Percentiles rank a stretch among this genome's conserved stretches.
phyloP scores from a whole-genome alignment of 2,797 vertebrate genomes.

The Gallirallus australis region DNA sequence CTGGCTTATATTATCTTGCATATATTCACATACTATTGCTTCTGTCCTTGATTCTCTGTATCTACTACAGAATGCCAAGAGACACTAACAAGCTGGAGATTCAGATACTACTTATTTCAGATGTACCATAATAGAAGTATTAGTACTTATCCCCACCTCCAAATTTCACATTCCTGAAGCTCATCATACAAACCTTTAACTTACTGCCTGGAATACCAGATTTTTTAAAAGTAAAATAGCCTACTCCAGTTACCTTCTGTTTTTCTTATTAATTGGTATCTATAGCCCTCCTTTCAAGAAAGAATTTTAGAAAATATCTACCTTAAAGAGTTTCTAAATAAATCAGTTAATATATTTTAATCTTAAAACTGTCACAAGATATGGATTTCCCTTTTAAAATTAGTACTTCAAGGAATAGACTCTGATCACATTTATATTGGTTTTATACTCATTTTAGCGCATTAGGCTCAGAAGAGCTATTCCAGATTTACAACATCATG shows the following conservation, averaged over 20 bases:
- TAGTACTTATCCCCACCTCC: neutral
- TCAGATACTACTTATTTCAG: neutral
- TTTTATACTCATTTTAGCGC: neutral
- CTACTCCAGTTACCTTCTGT: neutral
- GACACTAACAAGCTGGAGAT: neutral
- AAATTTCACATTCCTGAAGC: neutral
- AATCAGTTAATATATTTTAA: neutral
- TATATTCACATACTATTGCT: neutral
- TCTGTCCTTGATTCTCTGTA: neutral
- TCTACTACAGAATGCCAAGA: neutral
- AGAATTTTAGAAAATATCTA: neutral
- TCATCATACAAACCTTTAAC: neutral
- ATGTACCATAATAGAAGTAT: neutral
- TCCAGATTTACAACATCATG: neutral
- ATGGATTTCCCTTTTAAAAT: neutral
- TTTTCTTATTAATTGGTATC: slow-evolving; percentile 1
- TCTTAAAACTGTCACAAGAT: neutral
- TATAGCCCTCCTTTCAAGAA: neutral
- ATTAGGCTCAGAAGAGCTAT: neutral
- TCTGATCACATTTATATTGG: neutral
- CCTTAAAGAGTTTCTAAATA: slow-evolving; percentile 3
- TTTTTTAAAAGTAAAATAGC: neutral
- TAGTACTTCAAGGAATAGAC: neutral
- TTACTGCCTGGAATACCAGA: neutral
- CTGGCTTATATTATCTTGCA: neutral